These are phyloP conservation scores for Mormyrus proboscirostris DNA, from an alignment of 2,797 vertebrate genomes.

Conservation along the genomic window DNA sequence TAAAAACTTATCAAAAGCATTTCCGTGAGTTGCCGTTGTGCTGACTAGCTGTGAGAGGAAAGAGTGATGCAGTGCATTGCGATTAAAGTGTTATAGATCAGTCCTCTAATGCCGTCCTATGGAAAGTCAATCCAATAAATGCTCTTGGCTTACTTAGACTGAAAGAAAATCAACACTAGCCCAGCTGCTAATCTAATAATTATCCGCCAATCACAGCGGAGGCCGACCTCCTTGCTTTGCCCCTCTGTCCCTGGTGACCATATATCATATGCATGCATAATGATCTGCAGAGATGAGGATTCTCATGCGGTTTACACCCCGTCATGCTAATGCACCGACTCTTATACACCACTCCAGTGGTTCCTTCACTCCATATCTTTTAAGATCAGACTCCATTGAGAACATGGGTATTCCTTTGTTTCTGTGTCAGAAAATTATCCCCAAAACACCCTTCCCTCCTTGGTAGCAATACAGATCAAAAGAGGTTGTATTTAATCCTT, in stretches of 20 bases:
- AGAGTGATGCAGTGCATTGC: constrained; percentile 40
- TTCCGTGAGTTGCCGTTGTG: constrained; percentile 30
- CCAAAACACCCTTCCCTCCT: not conserved
- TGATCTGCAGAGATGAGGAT: not conserved
- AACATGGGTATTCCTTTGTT: not conserved
- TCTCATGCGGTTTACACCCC: not conserved
- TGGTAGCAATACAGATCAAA: not conserved
- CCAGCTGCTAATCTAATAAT: constrained; percentile 14
- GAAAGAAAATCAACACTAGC: constrained; percentile 16
- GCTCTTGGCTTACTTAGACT: constrained; percentile 25
- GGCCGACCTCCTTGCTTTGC: not conserved
- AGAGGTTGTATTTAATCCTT: not conserved
- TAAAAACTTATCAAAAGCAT: not conserved
- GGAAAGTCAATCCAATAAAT: constrained; percentile 32
- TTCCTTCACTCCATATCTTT: not conserved
- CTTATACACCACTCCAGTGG: not conserved
- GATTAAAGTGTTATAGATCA: constrained; percentile 44
- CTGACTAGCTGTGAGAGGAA: constrained; percentile 29
- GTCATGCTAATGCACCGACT: not conserved
- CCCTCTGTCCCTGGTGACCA: not conserved
- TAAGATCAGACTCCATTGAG: not conserved
- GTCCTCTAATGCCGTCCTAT: constrained; percentile 26
- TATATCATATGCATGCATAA: not conserved
- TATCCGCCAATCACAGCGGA: not conserved
- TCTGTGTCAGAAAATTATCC: not conserved